A percentile compares a stretch with the other conserved stretches of the same genome.
phyloP scores from a whole-genome alignment of 2,888 invertebrate genomes.

The Ceramica pisi region DNA sequence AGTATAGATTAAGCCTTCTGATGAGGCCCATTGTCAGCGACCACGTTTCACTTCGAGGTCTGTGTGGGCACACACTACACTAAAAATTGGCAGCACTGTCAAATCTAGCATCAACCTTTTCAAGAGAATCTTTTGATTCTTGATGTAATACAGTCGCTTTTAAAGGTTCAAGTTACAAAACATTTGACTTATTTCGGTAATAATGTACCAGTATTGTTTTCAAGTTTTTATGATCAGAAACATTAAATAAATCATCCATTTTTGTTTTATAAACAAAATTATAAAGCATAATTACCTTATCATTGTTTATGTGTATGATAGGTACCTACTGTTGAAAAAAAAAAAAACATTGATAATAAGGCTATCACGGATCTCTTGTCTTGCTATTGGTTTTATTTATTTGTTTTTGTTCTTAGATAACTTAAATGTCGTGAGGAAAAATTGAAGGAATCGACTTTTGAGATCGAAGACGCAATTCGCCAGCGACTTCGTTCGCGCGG shows the following conservation, averaged over 20 bases:
- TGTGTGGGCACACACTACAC: too few species aligned
- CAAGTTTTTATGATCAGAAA: constrained; percentile 11
- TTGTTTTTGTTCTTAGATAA: background rate
- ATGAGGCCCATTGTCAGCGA: too few species aligned
- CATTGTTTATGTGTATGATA: constrained; percentile 2
- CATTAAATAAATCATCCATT: background rate
- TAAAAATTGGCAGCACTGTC: too few species aligned
- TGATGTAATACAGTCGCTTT: background rate
- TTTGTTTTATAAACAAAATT: constrained; percentile 40
- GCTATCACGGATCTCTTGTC: background rate
- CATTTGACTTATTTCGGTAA: background rate
- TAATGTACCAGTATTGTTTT: constrained; percentile 14
- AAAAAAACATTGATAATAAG: constrained; percentile 27
- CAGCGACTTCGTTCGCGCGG: too few species aligned
- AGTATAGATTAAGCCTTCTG: too few species aligned
- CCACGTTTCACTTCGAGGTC: too few species aligned
- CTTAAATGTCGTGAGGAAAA: background rate
- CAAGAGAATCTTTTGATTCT: background rate
- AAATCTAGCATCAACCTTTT: background rate
- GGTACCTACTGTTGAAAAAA: constrained; percentile 23
- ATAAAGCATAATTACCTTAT: constrained; percentile 13
- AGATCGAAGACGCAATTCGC: too few species aligned
- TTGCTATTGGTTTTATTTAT: constrained; percentile 10
- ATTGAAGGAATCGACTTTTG: too few species aligned
- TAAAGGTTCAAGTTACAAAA: constrained; percentile 17